A percentile compares a stretch with the other conserved stretches of the same genome.
phyloP scores from a whole-genome alignment of 2,113 vertebrate genomes.

The Nothocercus julius region DNA sequence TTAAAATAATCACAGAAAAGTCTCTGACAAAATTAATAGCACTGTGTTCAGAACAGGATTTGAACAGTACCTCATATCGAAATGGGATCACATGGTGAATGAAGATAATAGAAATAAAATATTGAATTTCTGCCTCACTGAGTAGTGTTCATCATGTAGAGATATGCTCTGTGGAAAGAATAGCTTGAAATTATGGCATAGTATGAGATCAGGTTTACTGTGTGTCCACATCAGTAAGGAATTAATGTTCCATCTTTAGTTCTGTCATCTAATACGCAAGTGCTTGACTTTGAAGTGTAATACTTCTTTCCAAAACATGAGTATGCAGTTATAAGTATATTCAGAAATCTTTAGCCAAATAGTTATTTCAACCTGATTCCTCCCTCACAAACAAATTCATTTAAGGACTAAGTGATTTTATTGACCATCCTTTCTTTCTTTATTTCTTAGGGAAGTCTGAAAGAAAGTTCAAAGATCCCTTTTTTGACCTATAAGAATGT shows the following conservation, averaged over 20 bases:
- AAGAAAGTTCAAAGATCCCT: constrained; percentile 45
- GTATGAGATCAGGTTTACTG: neutral
- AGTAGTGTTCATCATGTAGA: neutral
- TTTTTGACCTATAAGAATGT: constrained; percentile 34
- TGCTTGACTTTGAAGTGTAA: neutral
- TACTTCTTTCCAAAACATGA: neutral
- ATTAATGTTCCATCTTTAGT: neutral
- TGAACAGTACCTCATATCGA: fast-evolving
- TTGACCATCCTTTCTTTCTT: neutral
- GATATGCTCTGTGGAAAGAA: neutral
- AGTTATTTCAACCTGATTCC: neutral
- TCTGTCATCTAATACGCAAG: neutral
- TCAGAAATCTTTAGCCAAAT: neutral
- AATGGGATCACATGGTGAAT: neutral
- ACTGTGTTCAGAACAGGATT: neutral
- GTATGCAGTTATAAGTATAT: neutral
- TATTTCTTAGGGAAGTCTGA: constrained; percentile 48
- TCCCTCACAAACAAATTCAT: constrained; percentile 10
- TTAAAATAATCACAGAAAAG: neutral
- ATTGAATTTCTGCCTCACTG: fast-evolving
- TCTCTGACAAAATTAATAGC: neutral
- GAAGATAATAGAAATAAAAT: neutral
- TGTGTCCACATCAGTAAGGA: neutral
- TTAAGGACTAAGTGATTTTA: constrained; percentile 6
- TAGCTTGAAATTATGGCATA: neutral